A percentile compares a stretch with the other conserved stretches of the same genome.
These are phyloP conservation scores for Corella eumyota DNA, from an alignment of 23 tunicate species.

Conservation along the genomic window DNA sequence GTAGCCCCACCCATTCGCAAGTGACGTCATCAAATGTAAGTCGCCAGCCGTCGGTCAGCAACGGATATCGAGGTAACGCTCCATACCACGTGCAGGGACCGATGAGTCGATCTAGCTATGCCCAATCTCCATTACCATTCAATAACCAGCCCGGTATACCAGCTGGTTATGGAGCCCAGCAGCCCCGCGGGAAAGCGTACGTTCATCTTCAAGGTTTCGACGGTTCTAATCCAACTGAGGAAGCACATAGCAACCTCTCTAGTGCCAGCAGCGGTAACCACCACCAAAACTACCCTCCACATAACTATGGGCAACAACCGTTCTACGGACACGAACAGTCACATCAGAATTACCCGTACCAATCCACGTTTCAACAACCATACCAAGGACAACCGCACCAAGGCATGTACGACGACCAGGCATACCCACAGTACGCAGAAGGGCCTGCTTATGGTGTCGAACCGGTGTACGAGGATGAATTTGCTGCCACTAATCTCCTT, in stretches of 20 bases:
- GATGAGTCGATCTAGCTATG: slow-evolving; percentile 5
- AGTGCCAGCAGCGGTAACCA: slow-evolving; percentile 40
- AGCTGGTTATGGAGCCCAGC: not conserved
- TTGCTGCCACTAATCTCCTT: slow-evolving; percentile 58
- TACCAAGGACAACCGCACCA: slow-evolving; percentile 15
- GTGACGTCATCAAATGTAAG: slow-evolving; percentile 23
- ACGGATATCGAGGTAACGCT: slow-evolving; percentile 2
- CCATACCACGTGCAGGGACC: slow-evolving; percentile 26
- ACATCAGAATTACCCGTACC: slow-evolving; percentile 20
- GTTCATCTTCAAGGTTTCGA: slow-evolving; percentile 56
- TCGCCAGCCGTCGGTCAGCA: slow-evolving; percentile 4
- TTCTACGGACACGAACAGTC: slow-evolving; percentile 4
- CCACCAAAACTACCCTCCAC: no score
- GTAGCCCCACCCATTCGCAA: slow-evolving; percentile 17
- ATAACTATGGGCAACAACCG: slow-evolving; percentile 16
- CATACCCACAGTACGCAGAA: slow-evolving; percentile 6
- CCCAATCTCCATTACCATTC: slow-evolving; percentile 18
- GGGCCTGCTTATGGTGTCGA: slow-evolving; percentile 10
- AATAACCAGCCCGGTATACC: no score
- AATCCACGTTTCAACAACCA: no score
- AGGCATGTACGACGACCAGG: slow-evolving; percentile 2
- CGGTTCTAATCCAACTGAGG: slow-evolving; percentile 18
- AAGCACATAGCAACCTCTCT: slow-evolving; percentile 42
- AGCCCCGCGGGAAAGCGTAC: slow-evolving; percentile 46
- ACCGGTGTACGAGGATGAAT: slow-evolving; percentile 33